Conservation (phyloP, 2,797 vertebrate genomes). For the Mastacembelus armatus region DNA sequence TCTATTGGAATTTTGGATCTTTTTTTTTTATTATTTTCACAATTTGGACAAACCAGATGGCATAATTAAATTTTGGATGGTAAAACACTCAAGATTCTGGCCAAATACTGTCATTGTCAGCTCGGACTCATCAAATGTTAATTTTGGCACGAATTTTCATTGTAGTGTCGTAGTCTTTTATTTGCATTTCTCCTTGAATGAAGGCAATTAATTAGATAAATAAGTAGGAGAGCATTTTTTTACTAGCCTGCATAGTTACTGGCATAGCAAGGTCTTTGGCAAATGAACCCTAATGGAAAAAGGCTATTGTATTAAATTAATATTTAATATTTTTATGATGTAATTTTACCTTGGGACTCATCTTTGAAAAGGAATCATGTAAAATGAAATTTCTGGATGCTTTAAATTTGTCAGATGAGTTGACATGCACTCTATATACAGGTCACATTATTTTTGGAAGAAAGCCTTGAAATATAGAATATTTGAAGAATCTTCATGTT, state of each 20-base stretch:
- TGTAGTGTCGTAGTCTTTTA: too few relatives aligned
- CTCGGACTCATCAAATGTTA: conserved; percentile 46
- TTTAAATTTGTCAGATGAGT: too few relatives aligned
- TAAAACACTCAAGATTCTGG: conserved; percentile 22
- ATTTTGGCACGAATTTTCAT: conserved; percentile 29
- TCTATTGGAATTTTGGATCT: conserved; percentile 13
- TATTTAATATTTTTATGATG: too few relatives aligned
- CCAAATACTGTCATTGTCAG: conserved; percentile 39
- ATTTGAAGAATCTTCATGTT: not conserved
- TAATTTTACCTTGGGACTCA: not conserved
- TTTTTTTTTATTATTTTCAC: conserved; percentile 43
- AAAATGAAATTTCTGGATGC: not conserved
- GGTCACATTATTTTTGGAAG: not conserved
- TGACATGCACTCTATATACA: not conserved
- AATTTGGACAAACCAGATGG: conserved; percentile 60
- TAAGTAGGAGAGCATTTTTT: not conserved
- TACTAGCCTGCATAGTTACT: too few relatives aligned
- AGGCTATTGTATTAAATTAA: too few relatives aligned
- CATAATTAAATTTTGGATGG: conserved; percentile 24
- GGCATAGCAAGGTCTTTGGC: too few relatives aligned
- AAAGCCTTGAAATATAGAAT: not conserved
- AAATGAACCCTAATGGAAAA: too few relatives aligned
- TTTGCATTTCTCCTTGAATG: too few relatives aligned
- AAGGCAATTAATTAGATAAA: not conserved
- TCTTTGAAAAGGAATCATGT: not conserved